Percentiles rank a stretch among this genome's conserved stretches.
phyloP scores from a whole-genome alignment of 2,797 vertebrate genomes.

The Peromyscus nudipes region DNA sequence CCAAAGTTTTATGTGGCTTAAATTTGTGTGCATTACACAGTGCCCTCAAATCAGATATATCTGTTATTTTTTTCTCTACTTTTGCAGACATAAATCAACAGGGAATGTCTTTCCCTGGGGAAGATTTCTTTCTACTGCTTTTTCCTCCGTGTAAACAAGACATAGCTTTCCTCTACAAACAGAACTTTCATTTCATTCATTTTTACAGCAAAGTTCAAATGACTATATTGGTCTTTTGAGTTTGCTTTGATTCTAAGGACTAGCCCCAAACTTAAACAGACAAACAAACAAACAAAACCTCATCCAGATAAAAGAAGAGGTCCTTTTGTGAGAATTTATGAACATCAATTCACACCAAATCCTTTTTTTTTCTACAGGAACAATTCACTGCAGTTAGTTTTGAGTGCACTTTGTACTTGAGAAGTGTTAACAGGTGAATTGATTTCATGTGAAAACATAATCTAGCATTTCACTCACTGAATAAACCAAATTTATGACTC shows the following conservation, averaged over 20 bases:
- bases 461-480: background rate
- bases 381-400: too few relatives aligned
- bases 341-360: background rate
- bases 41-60: conserved; percentile 72
- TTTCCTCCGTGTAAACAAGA: conserved; percentile 62
- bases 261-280: conserved; percentile 42
- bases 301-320: background rate
- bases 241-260: conserved; percentile 67
- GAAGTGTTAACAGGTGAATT: conserved; percentile 1
- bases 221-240: background rate
- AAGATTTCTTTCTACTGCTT: conserved; percentile 51
- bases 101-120: conserved; percentile 47
- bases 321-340: conserved; percentile 17
- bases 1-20: conserved; percentile 72
- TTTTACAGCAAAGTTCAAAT: conserved; percentile 71
- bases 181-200: conserved; percentile 63
- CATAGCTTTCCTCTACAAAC: conserved; percentile 52
- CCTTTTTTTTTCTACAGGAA: background rate
- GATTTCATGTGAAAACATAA: background rate
- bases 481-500: background rate
- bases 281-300: background rate
- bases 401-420: background rate
- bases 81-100: conserved; percentile 68
- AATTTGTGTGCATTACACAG: conserved; percentile 32
- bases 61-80: conserved; percentile 50